Conservation (phyloP, 2,797 vertebrate species). For the Anableps anableps region DNA sequence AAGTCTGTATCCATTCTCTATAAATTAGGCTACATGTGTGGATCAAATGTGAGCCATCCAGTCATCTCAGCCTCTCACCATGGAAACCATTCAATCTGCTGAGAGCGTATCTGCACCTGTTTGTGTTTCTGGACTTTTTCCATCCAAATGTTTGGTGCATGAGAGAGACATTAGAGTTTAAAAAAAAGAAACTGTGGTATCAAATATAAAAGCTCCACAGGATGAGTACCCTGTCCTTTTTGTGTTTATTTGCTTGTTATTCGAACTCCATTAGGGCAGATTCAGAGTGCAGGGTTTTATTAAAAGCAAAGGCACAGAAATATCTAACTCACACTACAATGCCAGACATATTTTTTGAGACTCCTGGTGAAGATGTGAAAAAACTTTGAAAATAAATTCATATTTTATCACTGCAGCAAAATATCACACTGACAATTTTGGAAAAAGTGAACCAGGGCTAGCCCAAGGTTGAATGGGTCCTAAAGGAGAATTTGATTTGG, state of each 20-base stretch:
- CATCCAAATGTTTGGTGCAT: constrained; percentile 41
- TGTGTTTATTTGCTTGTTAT: constrained; percentile 46
- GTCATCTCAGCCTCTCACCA: constrained; percentile 66
- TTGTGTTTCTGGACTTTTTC: constrained; percentile 49
- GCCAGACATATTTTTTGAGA: not conserved
- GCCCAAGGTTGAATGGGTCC: not conserved
- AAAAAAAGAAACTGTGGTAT: constrained; percentile 9
- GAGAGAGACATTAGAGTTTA: constrained; percentile 24
- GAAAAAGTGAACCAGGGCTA: not conserved
- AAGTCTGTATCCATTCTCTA: constrained; percentile 22
- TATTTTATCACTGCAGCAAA: not conserved
- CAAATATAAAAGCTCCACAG: constrained; percentile 31
- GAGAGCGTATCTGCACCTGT: constrained; percentile 41
- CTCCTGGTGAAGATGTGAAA: not conserved
- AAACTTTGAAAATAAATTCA: not conserved
- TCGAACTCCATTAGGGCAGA: constrained; percentile 32
- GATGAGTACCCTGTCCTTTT: constrained; percentile 23
- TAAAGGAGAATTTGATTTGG: not conserved
- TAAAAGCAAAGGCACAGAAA: constrained; percentile 73
- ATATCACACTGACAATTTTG: not conserved
- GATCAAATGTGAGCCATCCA: constrained; percentile 53
- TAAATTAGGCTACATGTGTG: constrained; percentile 37
- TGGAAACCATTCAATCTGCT: constrained; percentile 69
- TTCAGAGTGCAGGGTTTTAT: constrained; percentile 36
- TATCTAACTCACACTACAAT: constrained; percentile 41